Evolutionary conservation across 2,888 invertebrate species (phyloP).

Genomic region (Amblyjoppa fuscipennis): DNA sequence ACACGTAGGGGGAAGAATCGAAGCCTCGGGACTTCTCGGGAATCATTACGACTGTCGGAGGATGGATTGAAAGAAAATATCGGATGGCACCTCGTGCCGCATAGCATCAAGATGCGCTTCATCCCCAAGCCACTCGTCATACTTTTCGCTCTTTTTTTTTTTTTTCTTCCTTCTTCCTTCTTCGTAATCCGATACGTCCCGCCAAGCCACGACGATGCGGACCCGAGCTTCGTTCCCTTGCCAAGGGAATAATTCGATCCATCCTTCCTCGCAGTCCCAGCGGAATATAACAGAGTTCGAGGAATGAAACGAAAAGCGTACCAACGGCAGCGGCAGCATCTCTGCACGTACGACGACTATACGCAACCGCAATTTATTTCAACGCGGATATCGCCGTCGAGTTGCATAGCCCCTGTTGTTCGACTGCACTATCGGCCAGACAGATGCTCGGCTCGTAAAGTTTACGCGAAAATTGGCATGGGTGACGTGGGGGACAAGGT

Average conservation of each 20-base stretch:
- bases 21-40: constrained; percentile 23
- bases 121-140: neutral
- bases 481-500: constrained; percentile 1
- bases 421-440: neutral
- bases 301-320: constrained; percentile 2
- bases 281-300: constrained; percentile 20
- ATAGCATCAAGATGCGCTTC: constrained; percentile 23
- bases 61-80: constrained; percentile 57
- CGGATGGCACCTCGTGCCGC: constrained; percentile 56
- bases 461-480: constrained; percentile 22
- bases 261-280: constrained; percentile 19
- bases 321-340: neutral
- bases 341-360: constrained; percentile 12
- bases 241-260: constrained; percentile 59
- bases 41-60: constrained; percentile 45
- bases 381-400: constrained; percentile 6
- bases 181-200: constrained; percentile 55
- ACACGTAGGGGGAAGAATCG: neutral
- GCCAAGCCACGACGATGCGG: constrained; percentile 36
- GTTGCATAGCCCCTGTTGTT: neutral
- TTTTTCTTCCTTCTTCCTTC: constrained; percentile 1
- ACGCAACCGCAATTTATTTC: constrained; percentile 25
- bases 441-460: constrained; percentile 4
- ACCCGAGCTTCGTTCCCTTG: constrained; percentile 36
- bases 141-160: neutral